A percentile compares a stretch with the other conserved stretches of the same genome.
phyloP scores from a whole-genome alignment of 2,797 vertebrate species.

The Alauda arvensis region DNA sequence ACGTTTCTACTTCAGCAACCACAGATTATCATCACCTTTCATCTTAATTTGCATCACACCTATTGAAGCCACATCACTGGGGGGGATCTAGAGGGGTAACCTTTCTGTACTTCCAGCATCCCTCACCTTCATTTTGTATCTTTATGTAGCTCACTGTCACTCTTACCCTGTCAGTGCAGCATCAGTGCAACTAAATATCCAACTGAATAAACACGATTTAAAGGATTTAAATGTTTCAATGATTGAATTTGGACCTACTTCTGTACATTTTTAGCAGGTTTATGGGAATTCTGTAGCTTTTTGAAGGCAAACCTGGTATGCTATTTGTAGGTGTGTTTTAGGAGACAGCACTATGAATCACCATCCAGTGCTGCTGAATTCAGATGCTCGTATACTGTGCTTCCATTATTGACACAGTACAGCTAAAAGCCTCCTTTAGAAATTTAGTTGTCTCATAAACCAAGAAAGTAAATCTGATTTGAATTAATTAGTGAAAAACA shows the following conservation, averaged over 20 bases:
- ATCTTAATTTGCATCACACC: not conserved
- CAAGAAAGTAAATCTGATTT: slow-evolving; percentile 41
- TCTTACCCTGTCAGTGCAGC: not conserved
- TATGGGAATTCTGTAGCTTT: not conserved
- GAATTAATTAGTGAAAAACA: slow-evolving; percentile 36
- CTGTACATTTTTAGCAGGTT: not conserved
- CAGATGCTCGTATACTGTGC: not conserved
- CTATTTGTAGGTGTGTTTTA: not conserved
- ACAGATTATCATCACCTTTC: not conserved
- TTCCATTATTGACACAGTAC: not conserved
- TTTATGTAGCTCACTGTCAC: not conserved
- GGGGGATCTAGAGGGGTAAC: not conserved
- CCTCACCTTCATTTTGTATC: not conserved
- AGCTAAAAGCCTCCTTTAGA: slow-evolving; percentile 11
- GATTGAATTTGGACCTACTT: not conserved
- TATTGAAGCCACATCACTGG: not conserved
- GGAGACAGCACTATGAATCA: not conserved
- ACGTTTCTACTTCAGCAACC: not conserved
- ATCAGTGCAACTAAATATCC: not conserved
- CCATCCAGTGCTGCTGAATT: not conserved
- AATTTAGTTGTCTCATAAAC: not conserved
- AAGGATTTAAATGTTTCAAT: not conserved
- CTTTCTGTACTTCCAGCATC: not conserved
- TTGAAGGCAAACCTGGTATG: not conserved
- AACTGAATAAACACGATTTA: not conserved